Evolutionary conservation across 2,113 vertebrate genomes (phyloP), one percentile per base, ranked within the genome.

Genomic region (Syngnathus floridae): DNA sequence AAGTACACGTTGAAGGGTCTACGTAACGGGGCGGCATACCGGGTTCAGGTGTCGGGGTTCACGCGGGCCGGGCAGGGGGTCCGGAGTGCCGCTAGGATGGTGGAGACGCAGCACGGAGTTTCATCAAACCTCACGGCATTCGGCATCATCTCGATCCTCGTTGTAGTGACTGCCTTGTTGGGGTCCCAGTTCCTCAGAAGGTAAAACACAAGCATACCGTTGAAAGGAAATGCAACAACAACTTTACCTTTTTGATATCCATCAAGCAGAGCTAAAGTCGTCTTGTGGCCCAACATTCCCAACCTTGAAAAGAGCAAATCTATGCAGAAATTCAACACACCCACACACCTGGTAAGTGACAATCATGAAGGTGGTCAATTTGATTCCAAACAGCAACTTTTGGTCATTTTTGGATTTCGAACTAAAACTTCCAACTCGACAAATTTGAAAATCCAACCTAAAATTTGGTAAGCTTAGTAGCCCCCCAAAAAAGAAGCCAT

Each of bases 31-130:
- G 17, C 31, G 9, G 46, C 12, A 19, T 51, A 64, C 48, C 5
- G 13, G 63, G 4, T 64, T 10, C 63, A 64, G 63, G 36, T 64
- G 35, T 64, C 63, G 7, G 63, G 63, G 7, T 26, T 64, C 17
- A 64, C 63, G 6, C 46, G 63, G 12, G 26, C 6, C 19, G 63
- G 63, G 12, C n/a, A n/a, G 12, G 63, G 63, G 14, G 11, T 52
- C 63, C 45, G 63, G 13, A 64, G 63, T 36, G 31, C 11, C 45
- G 11, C 35, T 35, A 37, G 1, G 8, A 4, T 49, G 22, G 17
- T 64, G 13, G 35, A 48, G n/a, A 64, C 63, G 31, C 31, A 19
- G 19, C 37, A 4, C 22, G 58, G 4, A 31, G 16, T 3, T 37
- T 17, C 19, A 16, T 6, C n/a, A 1, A 36, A 31, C 62, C 41